Evolutionary conservation across 2,888 invertebrate genomes (phyloP).

Genomic region (Sinhomidia bicolor): DNA sequence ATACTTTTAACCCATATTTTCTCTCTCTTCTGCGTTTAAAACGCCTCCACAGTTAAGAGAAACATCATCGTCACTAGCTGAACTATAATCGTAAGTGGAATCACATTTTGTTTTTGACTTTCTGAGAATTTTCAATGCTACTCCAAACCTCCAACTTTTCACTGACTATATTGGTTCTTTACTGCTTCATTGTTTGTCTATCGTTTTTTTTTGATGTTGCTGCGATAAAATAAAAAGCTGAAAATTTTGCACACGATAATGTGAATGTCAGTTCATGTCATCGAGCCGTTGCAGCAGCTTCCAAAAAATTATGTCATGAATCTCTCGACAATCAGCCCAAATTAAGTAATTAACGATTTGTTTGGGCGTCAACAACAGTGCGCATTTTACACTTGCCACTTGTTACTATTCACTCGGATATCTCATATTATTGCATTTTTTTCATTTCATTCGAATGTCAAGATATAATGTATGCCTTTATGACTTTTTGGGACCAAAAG

Average conservation of each 20-base stretch:
- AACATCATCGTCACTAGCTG: conserved; percentile 9
- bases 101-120: neutral
- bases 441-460: conserved; percentile 42
- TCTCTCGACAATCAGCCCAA: conserved; percentile 36
- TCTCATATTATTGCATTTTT: neutral
- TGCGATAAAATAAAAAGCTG: too few species aligned
- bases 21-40: neutral
- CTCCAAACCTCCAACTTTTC: neutral
- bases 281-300: neutral
- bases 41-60: conserved; percentile 42
- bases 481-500: conserved; percentile 21
- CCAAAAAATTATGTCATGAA: conserved; percentile 35
- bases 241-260: too few species aligned
- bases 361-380: conserved; percentile 51
- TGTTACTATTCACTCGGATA: neutral
- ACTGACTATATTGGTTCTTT: neutral
- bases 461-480: conserved; percentile 30
- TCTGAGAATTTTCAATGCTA: neutral
- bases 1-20: conserved; percentile 59
- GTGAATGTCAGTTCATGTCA: too few species aligned
- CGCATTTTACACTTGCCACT: conserved; percentile 42
- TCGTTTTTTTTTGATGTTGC: too few species aligned
- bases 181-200: neutral
- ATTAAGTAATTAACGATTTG: conserved; percentile 66
- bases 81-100: neutral